A percentile compares a stretch with the other conserved stretches of the same genome.
phyloP scores from a whole-genome alignment of 2,113 vertebrate genomes.

The Trematocara unimaculatum region DNA sequence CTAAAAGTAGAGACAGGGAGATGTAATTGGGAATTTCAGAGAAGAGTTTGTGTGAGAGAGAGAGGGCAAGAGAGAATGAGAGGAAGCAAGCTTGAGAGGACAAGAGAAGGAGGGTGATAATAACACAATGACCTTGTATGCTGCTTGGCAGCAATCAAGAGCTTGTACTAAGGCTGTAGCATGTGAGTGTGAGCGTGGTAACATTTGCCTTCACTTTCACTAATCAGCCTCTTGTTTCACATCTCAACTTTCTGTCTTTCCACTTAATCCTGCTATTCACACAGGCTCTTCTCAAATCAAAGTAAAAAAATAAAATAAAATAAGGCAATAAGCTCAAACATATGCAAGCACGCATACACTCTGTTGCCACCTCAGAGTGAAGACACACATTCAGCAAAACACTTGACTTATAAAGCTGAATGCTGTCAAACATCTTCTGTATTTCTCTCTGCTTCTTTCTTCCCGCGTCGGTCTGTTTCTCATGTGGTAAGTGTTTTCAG shows the following conservation, averaged over 20 bases:
- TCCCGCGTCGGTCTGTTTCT: not conserved
- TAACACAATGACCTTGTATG: conserved; percentile 46
- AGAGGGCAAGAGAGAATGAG: not conserved
- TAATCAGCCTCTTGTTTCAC: conserved; percentile 33
- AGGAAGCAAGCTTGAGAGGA: not conserved
- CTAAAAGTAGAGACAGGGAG: not conserved
- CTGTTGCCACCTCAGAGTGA: not conserved
- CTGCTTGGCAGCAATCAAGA: conserved; percentile 36
- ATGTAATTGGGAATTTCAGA: not conserved
- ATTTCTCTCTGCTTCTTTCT: not conserved
- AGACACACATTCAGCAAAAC: not conserved
- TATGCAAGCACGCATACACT: not conserved
- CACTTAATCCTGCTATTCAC: not conserved
- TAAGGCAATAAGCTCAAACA: not conserved
- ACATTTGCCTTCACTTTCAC: conserved; percentile 29
- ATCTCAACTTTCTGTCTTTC: not conserved
- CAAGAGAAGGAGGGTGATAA: conserved; percentile 29
- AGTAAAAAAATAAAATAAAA: not conserved
- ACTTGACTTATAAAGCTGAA: not conserved
- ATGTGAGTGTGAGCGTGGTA: conserved; percentile 8
- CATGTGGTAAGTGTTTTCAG: conserved; percentile 2
- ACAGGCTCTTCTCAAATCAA: not conserved
- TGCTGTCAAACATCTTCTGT: not conserved
- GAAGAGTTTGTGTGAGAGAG: not conserved
- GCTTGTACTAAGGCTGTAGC: not conserved